These are phyloP conservation scores for Gallinago stenura DNA, from an alignment of 2,797 vertebrate species.

Conservation along the genomic window DNA sequence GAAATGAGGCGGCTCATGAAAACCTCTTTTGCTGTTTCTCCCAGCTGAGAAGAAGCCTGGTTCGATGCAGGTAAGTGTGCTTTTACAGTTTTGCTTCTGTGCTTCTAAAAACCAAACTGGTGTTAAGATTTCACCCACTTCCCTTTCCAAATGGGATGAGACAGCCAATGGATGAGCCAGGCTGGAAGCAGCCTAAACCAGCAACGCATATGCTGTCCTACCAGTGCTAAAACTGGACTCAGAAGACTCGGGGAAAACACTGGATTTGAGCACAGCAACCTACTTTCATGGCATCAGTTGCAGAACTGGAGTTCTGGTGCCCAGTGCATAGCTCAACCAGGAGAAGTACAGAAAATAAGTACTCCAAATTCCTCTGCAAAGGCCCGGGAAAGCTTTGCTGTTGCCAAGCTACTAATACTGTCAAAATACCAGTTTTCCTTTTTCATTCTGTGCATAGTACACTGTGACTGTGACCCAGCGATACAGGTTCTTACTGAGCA, in stretches of 20 bases:
- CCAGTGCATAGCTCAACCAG: not conserved
- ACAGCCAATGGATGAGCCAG: not conserved
- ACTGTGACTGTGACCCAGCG: not conserved
- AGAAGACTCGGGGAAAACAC: not conserved
- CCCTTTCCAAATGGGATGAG: not conserved
- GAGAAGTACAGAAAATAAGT: not conserved
- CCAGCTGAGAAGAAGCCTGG: not conserved
- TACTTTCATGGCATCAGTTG: not conserved
- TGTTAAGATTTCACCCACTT: not conserved
- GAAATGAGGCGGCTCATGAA: not conserved
- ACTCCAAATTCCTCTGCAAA: constrained; percentile 18
- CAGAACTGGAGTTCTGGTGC: not conserved
- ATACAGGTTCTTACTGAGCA: not conserved
- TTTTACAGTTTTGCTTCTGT: not conserved
- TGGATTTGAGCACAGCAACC: not conserved
- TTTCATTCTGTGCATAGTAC: not conserved
- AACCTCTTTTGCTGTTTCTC: not conserved
- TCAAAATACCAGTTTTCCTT: not conserved
- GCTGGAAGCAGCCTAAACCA: not conserved
- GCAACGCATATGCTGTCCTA: not conserved
- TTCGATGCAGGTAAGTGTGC: not conserved
- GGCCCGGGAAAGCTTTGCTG: not conserved
- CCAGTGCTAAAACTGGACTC: not conserved
- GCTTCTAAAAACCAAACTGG: not conserved
- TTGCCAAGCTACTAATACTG: not conserved